Evolutionary conservation across 2,797 vertebrate species (phyloP).

Genomic region (Schizopygopsis malacanthus): DNA sequence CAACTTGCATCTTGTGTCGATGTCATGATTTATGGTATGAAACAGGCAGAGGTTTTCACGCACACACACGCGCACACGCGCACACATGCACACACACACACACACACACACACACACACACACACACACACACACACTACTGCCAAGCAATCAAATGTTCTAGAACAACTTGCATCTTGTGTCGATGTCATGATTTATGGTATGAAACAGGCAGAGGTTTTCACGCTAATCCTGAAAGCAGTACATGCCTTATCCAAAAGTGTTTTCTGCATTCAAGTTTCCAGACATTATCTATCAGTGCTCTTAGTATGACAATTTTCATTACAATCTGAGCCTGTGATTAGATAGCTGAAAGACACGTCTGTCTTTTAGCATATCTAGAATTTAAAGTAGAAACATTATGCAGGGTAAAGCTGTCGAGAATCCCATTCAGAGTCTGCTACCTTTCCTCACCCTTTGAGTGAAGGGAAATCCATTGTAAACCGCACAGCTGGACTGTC

Average conservation of each 20-base stretch:
- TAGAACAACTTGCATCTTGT: background rate
- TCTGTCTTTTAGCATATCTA: constrained; percentile 9
- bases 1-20: background rate
- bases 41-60: background rate
- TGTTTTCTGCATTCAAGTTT: background rate
- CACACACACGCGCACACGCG: background rate
- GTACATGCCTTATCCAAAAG: constrained; percentile 1
- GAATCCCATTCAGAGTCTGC: constrained; percentile 26
- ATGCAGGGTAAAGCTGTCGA: constrained; percentile 10
- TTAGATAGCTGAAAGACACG: background rate
- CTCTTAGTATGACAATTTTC: background rate
- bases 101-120: background rate
- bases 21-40: constrained; percentile 4
- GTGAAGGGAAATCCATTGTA: constrained; percentile 18
- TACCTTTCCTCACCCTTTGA: constrained; percentile 41
- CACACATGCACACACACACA: background rate
- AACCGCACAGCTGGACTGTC: constrained; percentile 44
- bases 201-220: background rate
- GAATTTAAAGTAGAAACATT: background rate
- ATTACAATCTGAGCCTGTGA: constrained; percentile 12
- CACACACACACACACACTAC: background rate
- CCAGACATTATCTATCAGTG: constrained; percentile 5
- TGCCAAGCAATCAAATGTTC: constrained; percentile 12
- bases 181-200: constrained; percentile 7
- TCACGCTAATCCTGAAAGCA: background rate